A percentile compares a stretch with the other conserved stretches of the same genome.
Evolutionary conservation across 2,113 vertebrate genomes (phyloP).

Genomic region (Oryzias celebensis): DNA sequence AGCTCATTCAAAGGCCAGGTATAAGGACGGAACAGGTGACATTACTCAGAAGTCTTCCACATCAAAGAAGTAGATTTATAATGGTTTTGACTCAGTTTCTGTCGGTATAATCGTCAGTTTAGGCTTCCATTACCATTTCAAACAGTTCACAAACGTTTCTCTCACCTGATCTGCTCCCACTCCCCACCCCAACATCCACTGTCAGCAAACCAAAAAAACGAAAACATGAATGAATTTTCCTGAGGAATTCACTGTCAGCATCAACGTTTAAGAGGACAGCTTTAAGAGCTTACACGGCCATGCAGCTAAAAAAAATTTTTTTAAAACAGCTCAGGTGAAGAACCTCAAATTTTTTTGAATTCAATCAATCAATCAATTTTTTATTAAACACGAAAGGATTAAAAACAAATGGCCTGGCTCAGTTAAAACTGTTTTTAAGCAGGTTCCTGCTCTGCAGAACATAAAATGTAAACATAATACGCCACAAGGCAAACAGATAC

Average conservation of each 20-base stretch:
- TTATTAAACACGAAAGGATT: too few species aligned
- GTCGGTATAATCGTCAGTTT: constrained; percentile 4
- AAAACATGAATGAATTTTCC: neutral
- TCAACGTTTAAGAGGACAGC: too few species aligned
- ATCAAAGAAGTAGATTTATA: constrained; percentile 16
- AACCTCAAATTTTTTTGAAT: too few species aligned
- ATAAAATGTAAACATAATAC: too few species aligned
- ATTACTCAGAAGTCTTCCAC: constrained; percentile 9
- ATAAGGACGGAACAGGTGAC: neutral
- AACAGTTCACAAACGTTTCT: constrained; percentile 10
- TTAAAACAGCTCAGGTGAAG: too few species aligned
- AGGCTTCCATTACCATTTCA: constrained; percentile 24
- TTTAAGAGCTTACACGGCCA: too few species aligned
- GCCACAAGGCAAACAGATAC: too few species aligned
- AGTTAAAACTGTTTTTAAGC: too few species aligned
- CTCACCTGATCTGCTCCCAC: constrained; percentile 12
- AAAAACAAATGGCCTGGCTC: too few species aligned
- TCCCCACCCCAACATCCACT: neutral
- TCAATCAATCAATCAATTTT: too few species aligned
- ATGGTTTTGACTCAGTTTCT: neutral
- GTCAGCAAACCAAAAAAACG: neutral
- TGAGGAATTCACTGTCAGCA: neutral
- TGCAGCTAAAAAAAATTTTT: too few species aligned
- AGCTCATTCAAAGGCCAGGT: constrained; percentile 4
- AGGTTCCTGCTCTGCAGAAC: too few species aligned